Evolutionary conservation across 1,140 invertebrate species (phyloP).

Genomic region (Euwallacea similis): DNA sequence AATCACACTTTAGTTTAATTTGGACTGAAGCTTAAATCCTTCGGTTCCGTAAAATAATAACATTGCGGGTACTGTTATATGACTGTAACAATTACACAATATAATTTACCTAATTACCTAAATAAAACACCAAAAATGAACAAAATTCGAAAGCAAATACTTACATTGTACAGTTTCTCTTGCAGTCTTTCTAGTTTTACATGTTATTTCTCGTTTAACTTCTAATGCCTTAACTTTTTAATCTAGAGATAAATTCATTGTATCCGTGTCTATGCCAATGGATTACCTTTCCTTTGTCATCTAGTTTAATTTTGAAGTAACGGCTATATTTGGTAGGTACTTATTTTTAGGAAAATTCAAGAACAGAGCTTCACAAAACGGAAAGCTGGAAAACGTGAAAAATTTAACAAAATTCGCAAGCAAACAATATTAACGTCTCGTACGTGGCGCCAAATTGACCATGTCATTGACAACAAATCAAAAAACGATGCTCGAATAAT

Average conservation of each 20-base stretch:
- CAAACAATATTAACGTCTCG: too few species aligned
- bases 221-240: constrained; percentile 50
- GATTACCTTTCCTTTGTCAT: constrained; percentile 52
- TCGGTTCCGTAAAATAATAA: too few species aligned
- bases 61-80: constrained; percentile 47
- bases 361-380: too few species aligned
- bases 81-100: constrained; percentile 25
- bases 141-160: constrained; percentile 14
- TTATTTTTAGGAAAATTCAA: too few species aligned
- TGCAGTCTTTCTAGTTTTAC: constrained; percentile 50
- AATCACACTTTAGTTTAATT: too few species aligned
- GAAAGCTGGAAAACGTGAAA: too few species aligned
- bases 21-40: too few species aligned
- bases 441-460: too few species aligned
- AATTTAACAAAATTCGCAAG: too few species aligned
- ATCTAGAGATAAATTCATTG: constrained; percentile 55
- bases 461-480: too few species aligned
- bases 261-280: constrained; percentile 54
- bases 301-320: constrained; percentile 22
- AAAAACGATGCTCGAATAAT: constrained; percentile 45
- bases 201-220: constrained; percentile 41
- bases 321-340: not conserved
- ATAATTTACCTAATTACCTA: constrained; percentile 2
- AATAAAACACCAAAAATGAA: constrained; percentile 15
- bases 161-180: constrained; percentile 44